These are phyloP conservation scores for Hippopotamyrus pictus DNA, from an alignment of 2,797 vertebrate species.

Conservation along the genomic window DNA sequence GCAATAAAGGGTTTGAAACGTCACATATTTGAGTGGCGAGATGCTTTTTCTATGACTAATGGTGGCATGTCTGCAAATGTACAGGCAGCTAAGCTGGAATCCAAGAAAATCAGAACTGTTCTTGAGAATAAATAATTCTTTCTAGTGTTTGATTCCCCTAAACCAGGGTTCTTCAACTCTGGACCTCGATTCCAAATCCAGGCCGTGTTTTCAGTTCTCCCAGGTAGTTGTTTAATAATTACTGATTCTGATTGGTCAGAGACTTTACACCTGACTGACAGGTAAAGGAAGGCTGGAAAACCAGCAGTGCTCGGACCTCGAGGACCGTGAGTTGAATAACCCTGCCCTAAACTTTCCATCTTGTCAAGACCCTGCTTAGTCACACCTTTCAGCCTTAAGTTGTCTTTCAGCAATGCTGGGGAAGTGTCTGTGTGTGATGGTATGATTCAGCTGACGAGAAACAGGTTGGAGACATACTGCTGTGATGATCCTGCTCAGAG, in stretches of 20 bases:
- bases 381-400: neutral
- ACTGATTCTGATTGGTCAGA: too few species aligned
- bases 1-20: neutral
- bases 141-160: neutral
- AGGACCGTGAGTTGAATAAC: too few species aligned
- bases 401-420: neutral
- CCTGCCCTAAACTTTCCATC: too few species aligned
- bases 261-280: too few species aligned
- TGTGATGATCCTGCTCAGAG: neutral
- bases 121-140: neutral
- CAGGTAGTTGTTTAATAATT: too few species aligned
- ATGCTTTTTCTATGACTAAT: neutral
- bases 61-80: neutral
- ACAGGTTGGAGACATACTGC: neutral
- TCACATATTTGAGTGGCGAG: neutral
- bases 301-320: too few species aligned
- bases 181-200: too few species aligned
- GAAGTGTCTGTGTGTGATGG: neutral
- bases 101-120: neutral
- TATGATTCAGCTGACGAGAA: neutral
- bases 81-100: neutral
- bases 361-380: neutral
- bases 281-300: too few species aligned
- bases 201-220: too few species aligned
- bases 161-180: too few species aligned